phyloP scores from a whole-genome alignment of 1,140 invertebrate genomes.

The Apocrypta bakeri region DNA sequence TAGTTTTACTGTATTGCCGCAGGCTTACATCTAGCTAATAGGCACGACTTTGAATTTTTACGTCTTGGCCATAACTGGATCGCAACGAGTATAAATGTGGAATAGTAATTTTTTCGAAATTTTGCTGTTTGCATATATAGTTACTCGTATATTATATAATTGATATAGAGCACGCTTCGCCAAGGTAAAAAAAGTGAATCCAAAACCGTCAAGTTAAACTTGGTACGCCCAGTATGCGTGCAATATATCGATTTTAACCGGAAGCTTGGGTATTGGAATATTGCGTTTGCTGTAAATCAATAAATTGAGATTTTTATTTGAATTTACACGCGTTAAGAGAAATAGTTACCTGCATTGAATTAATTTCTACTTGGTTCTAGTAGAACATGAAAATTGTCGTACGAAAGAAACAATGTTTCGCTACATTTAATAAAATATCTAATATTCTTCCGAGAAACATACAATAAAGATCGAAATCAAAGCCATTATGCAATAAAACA shows the following conservation, averaged over 20 bases:
- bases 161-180: background rate
- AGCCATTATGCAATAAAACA: background rate
- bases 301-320: background rate
- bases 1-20: background rate
- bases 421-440: too few relatives aligned
- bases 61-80: background rate
- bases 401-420: too few relatives aligned
- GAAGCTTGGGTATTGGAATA: background rate
- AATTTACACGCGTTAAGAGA: background rate
- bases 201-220: background rate
- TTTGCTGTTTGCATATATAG: background rate
- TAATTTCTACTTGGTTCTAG: too few relatives aligned
- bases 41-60: background rate
- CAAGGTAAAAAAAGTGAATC: background rate
- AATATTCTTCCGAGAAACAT: background rate
- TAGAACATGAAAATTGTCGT: too few relatives aligned
- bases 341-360: background rate
- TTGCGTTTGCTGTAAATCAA: background rate
- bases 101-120: background rate
- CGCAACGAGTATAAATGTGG: too few relatives aligned
- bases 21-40: background rate
- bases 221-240: background rate
- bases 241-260: background rate
- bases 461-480: background rate
- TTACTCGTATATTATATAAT: background rate